These are phyloP conservation scores for Pelodiscus sinensis DNA, from an alignment of 2,113 vertebrate species.

Conservation along the genomic window DNA sequence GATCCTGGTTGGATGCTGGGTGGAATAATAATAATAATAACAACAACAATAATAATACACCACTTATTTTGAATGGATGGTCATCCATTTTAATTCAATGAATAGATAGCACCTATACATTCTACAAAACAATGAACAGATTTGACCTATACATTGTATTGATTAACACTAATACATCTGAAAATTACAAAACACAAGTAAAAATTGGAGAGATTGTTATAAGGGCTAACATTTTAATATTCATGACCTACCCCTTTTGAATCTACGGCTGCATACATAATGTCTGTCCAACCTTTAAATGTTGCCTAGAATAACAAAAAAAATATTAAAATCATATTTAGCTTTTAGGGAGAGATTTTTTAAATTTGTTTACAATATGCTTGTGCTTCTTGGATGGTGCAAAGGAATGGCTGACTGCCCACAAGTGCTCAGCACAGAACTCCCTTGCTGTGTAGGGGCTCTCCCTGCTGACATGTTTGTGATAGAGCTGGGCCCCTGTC, in stretches of 20 bases:
- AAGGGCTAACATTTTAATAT: background rate
- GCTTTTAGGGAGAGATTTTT: background rate
- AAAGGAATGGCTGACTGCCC: background rate
- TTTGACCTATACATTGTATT: background rate
- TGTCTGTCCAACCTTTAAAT: slow-evolving; percentile 98
- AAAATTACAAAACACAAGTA: background rate
- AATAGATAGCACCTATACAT: background rate
- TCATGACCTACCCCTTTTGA: slow-evolving; percentile 72
- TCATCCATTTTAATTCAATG: rapidly evolving
- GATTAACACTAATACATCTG: background rate
- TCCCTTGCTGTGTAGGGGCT: background rate
- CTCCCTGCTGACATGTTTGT: background rate
- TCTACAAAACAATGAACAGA: background rate
- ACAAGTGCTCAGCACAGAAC: background rate
- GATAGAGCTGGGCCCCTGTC: background rate
- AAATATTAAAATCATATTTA: background rate
- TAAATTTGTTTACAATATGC: background rate
- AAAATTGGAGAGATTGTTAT: background rate
- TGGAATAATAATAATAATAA: rapidly evolving
- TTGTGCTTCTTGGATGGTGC: background rate
- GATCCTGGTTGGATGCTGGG: background rate
- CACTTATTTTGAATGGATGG: background rate
- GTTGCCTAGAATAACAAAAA: slow-evolving; percentile 84
- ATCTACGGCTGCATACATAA: slow-evolving; percentile 92
- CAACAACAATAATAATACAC: background rate